Conservation (phyloP, 2,888 invertebrate genomes). For the Clostera curtula region DNA sequence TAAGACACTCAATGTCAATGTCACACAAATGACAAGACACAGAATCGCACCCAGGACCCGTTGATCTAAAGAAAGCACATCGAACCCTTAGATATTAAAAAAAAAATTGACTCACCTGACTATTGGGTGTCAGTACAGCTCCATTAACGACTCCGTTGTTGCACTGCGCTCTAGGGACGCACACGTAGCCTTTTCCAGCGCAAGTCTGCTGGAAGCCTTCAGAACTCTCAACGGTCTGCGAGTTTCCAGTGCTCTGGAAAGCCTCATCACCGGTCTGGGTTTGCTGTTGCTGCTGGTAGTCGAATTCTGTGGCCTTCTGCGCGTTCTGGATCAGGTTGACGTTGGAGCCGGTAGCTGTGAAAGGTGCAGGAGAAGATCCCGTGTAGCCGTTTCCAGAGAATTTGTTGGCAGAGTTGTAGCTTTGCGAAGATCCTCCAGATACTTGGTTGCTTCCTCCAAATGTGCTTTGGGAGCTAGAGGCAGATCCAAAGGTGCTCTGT, state of each 20-base stretch:
- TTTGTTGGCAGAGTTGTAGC: conserved; percentile 28
- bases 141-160: conserved; percentile 75
- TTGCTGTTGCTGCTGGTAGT: conserved; percentile 48
- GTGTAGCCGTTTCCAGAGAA: conserved; percentile 40
- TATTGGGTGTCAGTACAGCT: conserved; percentile 61
- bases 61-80: too few species aligned
- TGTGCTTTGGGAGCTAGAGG: conserved; percentile 3
- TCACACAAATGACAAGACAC: too few species aligned
- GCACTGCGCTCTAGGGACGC: conserved; percentile 77
- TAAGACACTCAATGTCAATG: too few species aligned
- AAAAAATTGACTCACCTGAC: conserved; percentile 64
- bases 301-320: conserved; percentile 45
- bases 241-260: conserved; percentile 49
- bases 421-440: too few species aligned
- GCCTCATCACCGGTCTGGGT: conserved; percentile 49
- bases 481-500: conserved; percentile 18
- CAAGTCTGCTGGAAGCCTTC: conserved; percentile 74
- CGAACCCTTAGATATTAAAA: too few species aligned
- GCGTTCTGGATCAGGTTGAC: conserved; percentile 51
- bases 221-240: conserved; percentile 35
- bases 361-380: conserved; percentile 57
- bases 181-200: conserved; percentile 73
- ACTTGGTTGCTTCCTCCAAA: too few species aligned
- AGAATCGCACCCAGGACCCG: too few species aligned
- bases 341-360: conserved; percentile 45